These are phyloP conservation scores for Nasua narica DNA, from an alignment of 2,797 vertebrate genomes.

Conservation along the genomic window DNA sequence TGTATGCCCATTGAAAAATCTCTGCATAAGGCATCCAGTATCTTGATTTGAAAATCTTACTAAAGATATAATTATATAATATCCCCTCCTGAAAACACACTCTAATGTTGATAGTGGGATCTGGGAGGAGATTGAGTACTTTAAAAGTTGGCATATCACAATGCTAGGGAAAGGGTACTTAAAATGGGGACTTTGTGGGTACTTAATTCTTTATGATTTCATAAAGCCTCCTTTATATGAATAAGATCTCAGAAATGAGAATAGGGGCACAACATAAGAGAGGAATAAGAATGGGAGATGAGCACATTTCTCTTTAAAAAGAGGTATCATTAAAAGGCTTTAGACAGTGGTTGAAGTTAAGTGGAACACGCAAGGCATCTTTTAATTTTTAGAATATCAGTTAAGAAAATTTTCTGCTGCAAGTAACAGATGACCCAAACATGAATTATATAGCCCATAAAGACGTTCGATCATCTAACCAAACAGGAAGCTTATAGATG, in stretches of 20 bases:
- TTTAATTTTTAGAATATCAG: constrained; percentile 27
- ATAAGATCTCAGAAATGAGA: constrained; percentile 2
- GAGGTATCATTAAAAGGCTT: neutral
- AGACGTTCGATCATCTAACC: neutral
- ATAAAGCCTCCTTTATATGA: neutral
- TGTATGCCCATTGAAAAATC: neutral
- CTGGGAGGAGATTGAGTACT: neutral
- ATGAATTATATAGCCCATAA: neutral
- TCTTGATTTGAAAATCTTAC: neutral
- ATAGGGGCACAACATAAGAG: neutral
- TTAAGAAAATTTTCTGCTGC: neutral
- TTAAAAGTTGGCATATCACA: neutral
- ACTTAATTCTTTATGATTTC: constrained; percentile 19
- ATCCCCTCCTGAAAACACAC: neutral
- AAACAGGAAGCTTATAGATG: neutral
- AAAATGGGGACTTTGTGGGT: neutral
- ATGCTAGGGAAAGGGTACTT: neutral
- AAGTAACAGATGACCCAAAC: neutral
- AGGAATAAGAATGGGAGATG: neutral
- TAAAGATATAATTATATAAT: neutral
- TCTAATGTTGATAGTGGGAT: neutral
- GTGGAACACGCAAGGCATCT: neutral
- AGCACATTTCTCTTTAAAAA: constrained; percentile 23
- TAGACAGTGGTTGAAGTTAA: neutral
- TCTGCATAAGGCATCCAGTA: neutral